A percentile compares a stretch with the other conserved stretches of the same genome.
These are phyloP conservation scores for Lucilia cuprina DNA, from an alignment of 1,140 invertebrate genomes.

Conservation along the genomic window DNA sequence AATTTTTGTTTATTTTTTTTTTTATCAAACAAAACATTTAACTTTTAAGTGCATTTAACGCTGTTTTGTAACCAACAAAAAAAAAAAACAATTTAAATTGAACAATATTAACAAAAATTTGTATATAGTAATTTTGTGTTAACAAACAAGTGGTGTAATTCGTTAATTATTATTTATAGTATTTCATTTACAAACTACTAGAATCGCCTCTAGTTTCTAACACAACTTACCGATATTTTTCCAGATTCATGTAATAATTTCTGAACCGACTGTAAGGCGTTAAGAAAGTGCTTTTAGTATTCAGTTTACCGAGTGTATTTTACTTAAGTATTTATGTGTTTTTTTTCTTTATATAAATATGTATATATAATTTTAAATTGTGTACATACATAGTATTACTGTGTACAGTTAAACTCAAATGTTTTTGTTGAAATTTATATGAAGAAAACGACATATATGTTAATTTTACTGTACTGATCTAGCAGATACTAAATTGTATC, in stretches of 20 bases:
- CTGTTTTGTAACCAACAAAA: not conserved
- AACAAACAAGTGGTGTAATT: not conserved
- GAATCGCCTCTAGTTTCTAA: conserved; percentile 30
- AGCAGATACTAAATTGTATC: too few relatives aligned
- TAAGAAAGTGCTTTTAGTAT: conserved; percentile 9
- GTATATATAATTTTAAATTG: not conserved
- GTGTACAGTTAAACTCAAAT: not conserved
- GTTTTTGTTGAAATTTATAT: not conserved
- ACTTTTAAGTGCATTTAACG: not conserved
- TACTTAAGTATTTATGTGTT: not conserved
- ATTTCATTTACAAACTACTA: conserved; percentile 34
- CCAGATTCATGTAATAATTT: conserved; percentile 62
- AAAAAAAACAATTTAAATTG: too few relatives aligned
- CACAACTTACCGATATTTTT: conserved; percentile 59
- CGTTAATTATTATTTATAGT: conserved; percentile 4
- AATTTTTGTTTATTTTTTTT: not conserved
- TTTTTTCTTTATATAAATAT: not conserved
- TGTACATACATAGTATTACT: not conserved
- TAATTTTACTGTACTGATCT: too few relatives aligned
- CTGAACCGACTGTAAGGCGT: conserved; percentile 58
- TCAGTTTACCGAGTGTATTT: not conserved
- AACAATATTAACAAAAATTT: not conserved
- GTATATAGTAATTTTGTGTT: not conserved
- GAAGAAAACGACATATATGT: too few relatives aligned
- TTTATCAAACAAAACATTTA: not conserved